Evolutionary conservation across 2,888 invertebrate genomes (phyloP), one percentile per base, ranked within the genome.

Genomic region (Drosophila stalkeri): DNA sequence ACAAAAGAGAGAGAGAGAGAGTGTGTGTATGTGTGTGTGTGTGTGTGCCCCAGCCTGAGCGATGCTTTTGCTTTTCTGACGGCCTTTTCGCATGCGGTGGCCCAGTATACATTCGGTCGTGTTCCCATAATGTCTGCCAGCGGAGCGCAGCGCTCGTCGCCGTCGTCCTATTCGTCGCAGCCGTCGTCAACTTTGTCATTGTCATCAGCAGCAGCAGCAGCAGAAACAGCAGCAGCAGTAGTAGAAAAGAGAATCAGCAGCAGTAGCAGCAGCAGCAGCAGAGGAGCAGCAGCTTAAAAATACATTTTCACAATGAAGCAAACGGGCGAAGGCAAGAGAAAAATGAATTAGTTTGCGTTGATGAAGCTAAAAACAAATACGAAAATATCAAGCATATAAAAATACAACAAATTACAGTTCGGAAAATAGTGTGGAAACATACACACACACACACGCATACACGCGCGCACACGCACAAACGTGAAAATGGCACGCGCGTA

Each of bases 41-140:
- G 35, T 59, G 47, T 49, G 39, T 60, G 81, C 71, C 68, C 70
- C 77, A 80, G 80, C 77, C 49, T 62, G 44, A 67, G 72, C 65
- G 72, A 77, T 77, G 75, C 69, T 70, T 70, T 56, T 49, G 67
- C 67, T 75, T 75, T 49, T 43, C 67, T 62, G 73, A 70, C 67
- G 77, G 72, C 62, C 77, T 75, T 83, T 80, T 73, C 64, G 86
- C 73, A 73, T 77, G 82, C 69, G 64, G 72, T 92, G 91, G 91
- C 92, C 92, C 92, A 92, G 92, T 92, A 92, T 92, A 92, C 92
- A 90, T 92, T 92, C 91, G 91, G 91, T 91, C 92, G 92, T 90
- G 91, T 92, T 92, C 91, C 91, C 86, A 92, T 92, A 89, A 91
- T 92, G 91, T 91, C 91, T 89, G 87, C 90, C 82, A 86, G 84